Base-by-base conservation (phyloP, 2,113 vertebrate species). In the Phalacrocorax pelagicus region DNA sequence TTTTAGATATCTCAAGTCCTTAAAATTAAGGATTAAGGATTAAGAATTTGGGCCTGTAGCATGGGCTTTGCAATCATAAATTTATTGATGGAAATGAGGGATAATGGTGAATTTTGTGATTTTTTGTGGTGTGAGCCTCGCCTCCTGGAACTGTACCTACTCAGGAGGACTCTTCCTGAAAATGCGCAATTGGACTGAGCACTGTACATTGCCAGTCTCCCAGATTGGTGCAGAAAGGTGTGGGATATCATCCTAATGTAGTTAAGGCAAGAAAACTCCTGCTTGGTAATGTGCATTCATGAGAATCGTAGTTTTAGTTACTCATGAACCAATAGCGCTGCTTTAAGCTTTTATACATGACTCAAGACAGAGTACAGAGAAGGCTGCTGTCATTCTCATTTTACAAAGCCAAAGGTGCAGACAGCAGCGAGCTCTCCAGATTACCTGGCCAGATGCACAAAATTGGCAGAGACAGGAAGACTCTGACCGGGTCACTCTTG, bases 81-180 rank as follows among this genome's bases (percentile, higher is more conserved):
- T 67, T 82, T 75, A 13, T n/a, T 67, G 12, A 15, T 38, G 16
- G 6, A 90, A 75, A 17, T 6, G 42, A 62, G 30, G 18, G 7
- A 74, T 3, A 11, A 42, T 66, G 15, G 5, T 52, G 16, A 86
- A 71, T 71, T 79, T 49, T 66, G 8, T 49, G 12, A 3, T 47
- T 75, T 38, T 80, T 66, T 69, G 12, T 47, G 22, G 8, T 55
- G 12, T 47, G 15, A 86, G 29, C 9, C 6, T 46, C 4, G 4
- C 5, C 0, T 66, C 5, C 38, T 75, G 46, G 36, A 88, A 52
- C 14, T 34, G 11, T 0, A 2, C 10, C 3, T 75, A 5, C 6
- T 42, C 12, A 67, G 36, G 24, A 63, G 17, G 30, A 5, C 26
- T 62, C 6, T 70, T 29, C 13, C 46, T 66, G 10, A 30, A 71